These are phyloP conservation scores for Gastrophryne carolinensis DNA, from an alignment of 2,797 vertebrate species.

Conservation along the genomic window DNA sequence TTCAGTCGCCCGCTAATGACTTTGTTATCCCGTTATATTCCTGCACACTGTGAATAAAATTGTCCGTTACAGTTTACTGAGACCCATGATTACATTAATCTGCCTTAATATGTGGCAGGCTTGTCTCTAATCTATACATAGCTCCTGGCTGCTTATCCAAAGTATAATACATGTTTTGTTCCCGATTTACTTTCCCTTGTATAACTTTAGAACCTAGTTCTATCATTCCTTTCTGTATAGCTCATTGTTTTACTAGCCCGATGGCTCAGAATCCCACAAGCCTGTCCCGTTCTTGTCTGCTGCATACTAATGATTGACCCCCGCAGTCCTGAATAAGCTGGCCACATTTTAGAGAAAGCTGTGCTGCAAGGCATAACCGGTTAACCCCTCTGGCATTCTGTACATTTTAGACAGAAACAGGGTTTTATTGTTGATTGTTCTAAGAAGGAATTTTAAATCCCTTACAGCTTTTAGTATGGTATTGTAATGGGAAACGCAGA, in stretches of 20 bases:
- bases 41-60: background rate
- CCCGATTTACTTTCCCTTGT: constrained; percentile 6
- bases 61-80: background rate
- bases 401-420: constrained; percentile 35
- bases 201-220: constrained; percentile 36
- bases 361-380: constrained; percentile 10
- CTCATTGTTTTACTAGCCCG: constrained; percentile 37
- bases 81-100: constrained; percentile 5
- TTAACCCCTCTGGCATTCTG: constrained; percentile 40
- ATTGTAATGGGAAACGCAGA: too few species aligned
- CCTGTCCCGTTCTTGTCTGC: constrained; percentile 1
- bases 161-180: constrained; percentile 24
- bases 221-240: constrained; percentile 41
- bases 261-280: constrained; percentile 25
- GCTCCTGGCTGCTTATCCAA: constrained; percentile 10
- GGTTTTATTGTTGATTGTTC: constrained; percentile 46
- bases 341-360: background rate
- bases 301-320: constrained; percentile 35
- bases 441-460: too few species aligned
- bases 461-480: too few species aligned
- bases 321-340: constrained; percentile 28
- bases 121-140: background rate
- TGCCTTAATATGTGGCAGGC: background rate
- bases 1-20: background rate
- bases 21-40: background rate